Base-by-base conservation (phyloP, 2,113 vertebrate genomes). In the Anguilla rostrata region DNA sequence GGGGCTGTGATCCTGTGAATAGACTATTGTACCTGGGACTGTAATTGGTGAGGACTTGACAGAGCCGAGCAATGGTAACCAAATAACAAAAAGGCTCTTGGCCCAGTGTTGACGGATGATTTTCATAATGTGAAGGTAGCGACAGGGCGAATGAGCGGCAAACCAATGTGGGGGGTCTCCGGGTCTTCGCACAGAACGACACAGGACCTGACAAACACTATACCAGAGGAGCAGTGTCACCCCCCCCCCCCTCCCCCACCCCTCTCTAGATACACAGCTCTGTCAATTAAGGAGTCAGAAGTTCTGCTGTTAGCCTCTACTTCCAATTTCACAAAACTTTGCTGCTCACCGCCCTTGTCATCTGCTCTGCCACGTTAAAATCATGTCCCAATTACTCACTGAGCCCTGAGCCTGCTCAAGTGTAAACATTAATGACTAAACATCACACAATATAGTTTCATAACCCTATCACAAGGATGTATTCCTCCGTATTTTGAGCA, bases 11-110 rank as follows among this genome's bases (percentile, higher is more conserved):
- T 98, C 96, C 97, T 94, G 95, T 98, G 97, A 98, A 98, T 98
- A 98, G 97, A 97, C 97, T 95, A 98, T 98, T 99, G 97, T 99
- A 98, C 96, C 97, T 97, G 97, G 96, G 89, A 98, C 97, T 98
- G 97, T 99, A 99, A 99, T 99, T 99, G 98, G 98, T 97, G 97
- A 95, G 94, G 97, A 96, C 95, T 97, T 99, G 98, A 99, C 98
- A 99, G 97, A 97, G 97, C 97, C 94, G 95, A 96, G 96, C 96
- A 97, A 96, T 97, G 96, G 95, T 97, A 96, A 97, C 96, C 95
- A 94, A 96, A 97, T 98, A 99, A 99, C 97, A 99, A 99, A 99
- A 97, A 97, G 95, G 95, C 96, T 96, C 96, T 97, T 96, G 96
- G 96, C 96, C 95, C 97, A 96, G 96, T 96, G 96, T 97, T 97